Evolutionary conservation across 1,140 invertebrate species (phyloP), one percentile per base, ranked within the genome.

Genomic region (Papilio polyxenes): DNA sequence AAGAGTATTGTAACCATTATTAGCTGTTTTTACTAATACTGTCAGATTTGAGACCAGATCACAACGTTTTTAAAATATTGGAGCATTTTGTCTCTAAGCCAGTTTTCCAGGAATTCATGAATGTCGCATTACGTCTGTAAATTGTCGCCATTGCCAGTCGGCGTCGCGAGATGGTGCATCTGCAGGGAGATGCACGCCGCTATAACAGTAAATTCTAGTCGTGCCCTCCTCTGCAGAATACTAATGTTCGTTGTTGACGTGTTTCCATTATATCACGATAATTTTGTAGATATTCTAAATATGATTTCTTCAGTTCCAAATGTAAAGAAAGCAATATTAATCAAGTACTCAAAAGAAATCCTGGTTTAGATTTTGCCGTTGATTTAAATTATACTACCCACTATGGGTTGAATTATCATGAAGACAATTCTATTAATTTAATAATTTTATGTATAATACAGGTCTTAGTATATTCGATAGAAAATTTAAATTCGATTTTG

Each of bases 181-280:
- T 49, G 48, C 82, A 87, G 88, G 86, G 84, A 80, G 77, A 80
- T 80, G 59, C 59, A 80, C 86, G 81, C 82, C 79, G 65, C 84
- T 80, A 85, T 89, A 91, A 91, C 89, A 89, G 90, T 91, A 91
- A 90, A 91, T 90, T 87, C 81, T 80, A 83, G 87, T 91, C 90
- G 90, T 91, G 90, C 87, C 85, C 78, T 85, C 86, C 81, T 82
- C 85, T 82, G 82, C 82, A 83, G 90, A 88, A 91, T 91, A 91
- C 90, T 90, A 90, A 91, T 91, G 89, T 84, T 85, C 72, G 84
- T 86, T 83, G 75, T 79, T 81, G 79, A 69, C 31, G 81, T 76
- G 86, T 87, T 86, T 86, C 82, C 90, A 87, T 82, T 85, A 44
- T 62, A 23, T 37, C 59, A 75, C 53, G 23, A 51, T 20, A 62